These are phyloP conservation scores for Benitochromis conjunctus DNA, from an alignment of 2,113 vertebrate species.

Conservation along the genomic window DNA sequence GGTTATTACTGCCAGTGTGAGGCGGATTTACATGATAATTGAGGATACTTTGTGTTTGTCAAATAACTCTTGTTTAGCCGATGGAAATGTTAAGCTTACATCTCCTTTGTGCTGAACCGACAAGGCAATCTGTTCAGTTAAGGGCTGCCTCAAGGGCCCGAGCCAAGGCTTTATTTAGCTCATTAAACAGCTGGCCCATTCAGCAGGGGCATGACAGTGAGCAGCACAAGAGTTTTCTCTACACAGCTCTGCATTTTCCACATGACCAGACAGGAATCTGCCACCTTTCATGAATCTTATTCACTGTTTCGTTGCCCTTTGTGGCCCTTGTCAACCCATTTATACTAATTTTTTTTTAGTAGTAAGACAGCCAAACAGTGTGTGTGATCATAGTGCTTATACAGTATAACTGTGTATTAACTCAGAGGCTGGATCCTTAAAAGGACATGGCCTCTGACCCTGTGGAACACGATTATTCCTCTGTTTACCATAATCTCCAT, in stretches of 20 bases:
- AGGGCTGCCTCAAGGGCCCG: constrained; percentile 31
- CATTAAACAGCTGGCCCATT: constrained; percentile 68
- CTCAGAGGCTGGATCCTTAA: background rate
- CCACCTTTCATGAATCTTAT: background rate
- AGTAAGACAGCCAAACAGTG: background rate
- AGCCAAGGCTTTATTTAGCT: constrained; percentile 67
- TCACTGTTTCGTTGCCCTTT: background rate
- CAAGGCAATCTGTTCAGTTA: constrained; percentile 33
- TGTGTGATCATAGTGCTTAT: background rate
- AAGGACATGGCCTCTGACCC: background rate
- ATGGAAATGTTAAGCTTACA: constrained; percentile 20
- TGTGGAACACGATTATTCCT: constrained; percentile 1
- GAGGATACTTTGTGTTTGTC: background rate
- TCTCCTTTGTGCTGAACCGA: constrained; percentile 40
- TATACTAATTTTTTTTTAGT: background rate
- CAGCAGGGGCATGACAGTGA: constrained; percentile 24
- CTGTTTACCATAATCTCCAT: constrained; percentile 47
- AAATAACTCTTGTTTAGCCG: constrained; percentile 6
- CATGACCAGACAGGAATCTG: constrained; percentile 22
- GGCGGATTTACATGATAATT: constrained; percentile 27
- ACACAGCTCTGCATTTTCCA: constrained; percentile 25
- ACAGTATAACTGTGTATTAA: background rate
- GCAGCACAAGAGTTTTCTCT: constrained; percentile 36
- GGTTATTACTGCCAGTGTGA: background rate
- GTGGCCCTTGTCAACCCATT: background rate